Base-by-base conservation (phyloP, 2,797 vertebrate species). In the Bufotes viridis region DNA sequence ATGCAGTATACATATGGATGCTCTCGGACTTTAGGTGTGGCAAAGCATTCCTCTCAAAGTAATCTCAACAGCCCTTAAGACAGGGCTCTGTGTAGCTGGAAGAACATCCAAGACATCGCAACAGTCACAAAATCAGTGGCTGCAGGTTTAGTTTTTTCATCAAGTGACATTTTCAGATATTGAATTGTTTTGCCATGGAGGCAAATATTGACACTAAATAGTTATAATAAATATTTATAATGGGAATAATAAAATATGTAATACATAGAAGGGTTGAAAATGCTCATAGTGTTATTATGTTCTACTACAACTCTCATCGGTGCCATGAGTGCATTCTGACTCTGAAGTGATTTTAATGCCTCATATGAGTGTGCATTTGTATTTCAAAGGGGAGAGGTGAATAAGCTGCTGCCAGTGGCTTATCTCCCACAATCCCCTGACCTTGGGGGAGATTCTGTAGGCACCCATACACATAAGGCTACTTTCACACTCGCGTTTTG, bases 221-320 rank as follows among this genome's bases (percentile, higher is more conserved):
- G 26, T 26, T 7, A 78, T 78, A 78, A 78, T 14, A 57, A 78
- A 57, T 78, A 26, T n/a, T 53, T 49, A 57, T 78, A 17, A 78
- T 17, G 26, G 7, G 7, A 24, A 24, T n/a, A 53, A 24, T n/a
- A 76, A 1, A 70, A 17, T 69, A 0, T 24, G 14, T 69, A 24
- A 11, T 14, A 13, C 63, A 65, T 14, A 65, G 61, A n/a, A 65
- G 20, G 2, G 10, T 65, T 11, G 22, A n/a, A 10, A 26, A 14
- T 14, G 3, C 11, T 29, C 14, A 26, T 69, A 69, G 12, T 69
- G 12, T 69, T 26, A 26, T 11, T 69, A 69, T 26, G n/a, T 26
- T 69, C 26, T 26, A 69, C 26, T 69, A 69, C 12, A 14, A 14
- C 1, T 69, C 10, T 69, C n/a, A 26, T 69, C 24, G 13, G 12